Evolutionary conservation across 2,888 invertebrate genomes (phyloP).

Genomic region (Noctua fimbriata): DNA sequence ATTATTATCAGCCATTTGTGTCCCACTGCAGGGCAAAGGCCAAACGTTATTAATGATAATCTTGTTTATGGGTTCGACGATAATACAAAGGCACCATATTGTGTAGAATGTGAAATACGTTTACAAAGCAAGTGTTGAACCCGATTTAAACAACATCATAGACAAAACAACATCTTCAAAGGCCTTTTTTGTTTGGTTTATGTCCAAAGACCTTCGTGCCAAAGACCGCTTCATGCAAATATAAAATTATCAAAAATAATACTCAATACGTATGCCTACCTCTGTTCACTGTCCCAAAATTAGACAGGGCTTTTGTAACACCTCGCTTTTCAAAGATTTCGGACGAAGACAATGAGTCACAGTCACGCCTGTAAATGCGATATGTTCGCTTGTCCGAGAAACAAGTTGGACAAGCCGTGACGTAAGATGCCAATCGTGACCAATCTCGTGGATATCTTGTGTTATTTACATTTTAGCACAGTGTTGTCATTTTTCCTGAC

Average conservation of each 20-base stretch:
- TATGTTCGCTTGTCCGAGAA: slow-evolving; percentile 75
- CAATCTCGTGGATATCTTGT: slow-evolving; percentile 69
- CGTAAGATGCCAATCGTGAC: slow-evolving; percentile 77
- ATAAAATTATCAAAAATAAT: slow-evolving; percentile 50
- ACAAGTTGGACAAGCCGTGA: slow-evolving; percentile 78
- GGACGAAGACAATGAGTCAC: slow-evolving; percentile 78
- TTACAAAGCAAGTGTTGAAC: not conserved
- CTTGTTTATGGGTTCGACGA: not conserved
- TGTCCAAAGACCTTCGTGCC: slow-evolving; percentile 32
- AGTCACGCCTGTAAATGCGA: slow-evolving; percentile 82
- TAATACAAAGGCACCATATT: not conserved
- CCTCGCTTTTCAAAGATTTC: slow-evolving; percentile 69
- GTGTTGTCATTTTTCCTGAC: slow-evolving; percentile 72
- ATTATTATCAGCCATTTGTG: too few species aligned
- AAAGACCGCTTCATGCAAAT: slow-evolving; percentile 55
- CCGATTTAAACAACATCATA: not conserved
- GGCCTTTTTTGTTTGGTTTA: slow-evolving; percentile 40
- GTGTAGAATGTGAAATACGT: slow-evolving; percentile 5
- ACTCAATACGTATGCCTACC: slow-evolving; percentile 45
- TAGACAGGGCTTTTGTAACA: slow-evolving; percentile 71
- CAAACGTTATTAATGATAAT: slow-evolving; percentile 31
- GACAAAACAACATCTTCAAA: slow-evolving; percentile 6
- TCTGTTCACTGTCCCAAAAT: slow-evolving; percentile 56
- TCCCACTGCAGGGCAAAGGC: too few species aligned
- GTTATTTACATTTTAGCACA: slow-evolving; percentile 70